Percentiles rank a stretch among this genome's conserved stretches.
phyloP scores from a whole-genome alignment of 2,797 vertebrate species.

The Anabacerthia variegaticeps region DNA sequence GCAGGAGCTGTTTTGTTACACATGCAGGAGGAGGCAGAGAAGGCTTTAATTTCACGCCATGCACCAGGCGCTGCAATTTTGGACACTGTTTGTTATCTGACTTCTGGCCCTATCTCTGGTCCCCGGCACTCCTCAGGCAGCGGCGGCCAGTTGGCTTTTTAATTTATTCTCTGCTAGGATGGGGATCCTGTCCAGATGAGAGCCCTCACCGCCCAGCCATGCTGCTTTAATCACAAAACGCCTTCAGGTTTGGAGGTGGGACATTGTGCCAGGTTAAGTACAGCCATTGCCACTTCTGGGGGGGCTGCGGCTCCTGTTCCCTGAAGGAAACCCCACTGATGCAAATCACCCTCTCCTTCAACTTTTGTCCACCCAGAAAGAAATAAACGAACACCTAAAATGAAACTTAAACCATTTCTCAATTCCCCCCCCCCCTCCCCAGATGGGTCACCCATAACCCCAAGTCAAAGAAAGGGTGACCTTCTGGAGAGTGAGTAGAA shows the following conservation, averaged over 20 bases:
- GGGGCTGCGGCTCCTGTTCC: neutral
- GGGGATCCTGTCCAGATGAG: slow-evolving; percentile 53
- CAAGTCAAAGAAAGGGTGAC: accelerated
- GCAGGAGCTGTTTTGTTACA: slow-evolving; percentile 25
- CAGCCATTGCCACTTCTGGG: neutral
- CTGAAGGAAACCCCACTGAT: neutral
- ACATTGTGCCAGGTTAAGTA: neutral
- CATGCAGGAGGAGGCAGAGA: neutral
- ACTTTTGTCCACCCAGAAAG: neutral
- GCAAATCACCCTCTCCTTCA: neutral
- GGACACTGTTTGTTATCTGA: slow-evolving; percentile 69
- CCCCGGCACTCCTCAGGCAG: slow-evolving; percentile 34
- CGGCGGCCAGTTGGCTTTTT: slow-evolving; percentile 51
- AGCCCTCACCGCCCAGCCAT: slow-evolving; percentile 35
- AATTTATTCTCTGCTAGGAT: slow-evolving; percentile 70
- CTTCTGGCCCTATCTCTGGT: slow-evolving; percentile 62
- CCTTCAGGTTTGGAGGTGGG: neutral
- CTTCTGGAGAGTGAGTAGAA: neutral
- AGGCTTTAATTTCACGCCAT: slow-evolving; percentile 72
- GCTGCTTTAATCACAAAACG: slow-evolving; percentile 52
- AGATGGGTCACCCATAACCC: neutral
- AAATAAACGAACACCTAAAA: neutral
- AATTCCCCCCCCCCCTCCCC: neutral
- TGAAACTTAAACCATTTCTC: accelerated
- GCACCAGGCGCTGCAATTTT: slow-evolving; percentile 46